Evolutionary conservation across 2,113 vertebrate genomes (phyloP).

Genomic region (Aix galericulata): DNA sequence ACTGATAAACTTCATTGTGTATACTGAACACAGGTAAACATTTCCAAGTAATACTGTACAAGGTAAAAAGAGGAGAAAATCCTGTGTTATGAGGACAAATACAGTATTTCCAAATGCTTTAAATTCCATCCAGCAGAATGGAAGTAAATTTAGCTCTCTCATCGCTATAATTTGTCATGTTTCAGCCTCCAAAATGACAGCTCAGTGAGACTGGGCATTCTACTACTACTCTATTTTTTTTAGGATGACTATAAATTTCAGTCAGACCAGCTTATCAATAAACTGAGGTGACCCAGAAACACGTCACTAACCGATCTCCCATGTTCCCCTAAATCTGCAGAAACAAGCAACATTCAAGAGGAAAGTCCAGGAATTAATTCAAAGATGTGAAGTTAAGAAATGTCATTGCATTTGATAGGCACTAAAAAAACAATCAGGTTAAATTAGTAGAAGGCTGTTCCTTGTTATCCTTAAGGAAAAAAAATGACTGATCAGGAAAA

Average conservation of each 20-base stretch:
- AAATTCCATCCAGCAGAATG: slow-evolving; percentile 22
- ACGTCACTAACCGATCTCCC: slow-evolving; percentile 25
- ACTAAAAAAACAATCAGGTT: slow-evolving; percentile 71
- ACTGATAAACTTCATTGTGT: background rate
- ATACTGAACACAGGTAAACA: background rate
- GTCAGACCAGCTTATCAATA: slow-evolving; percentile 38
- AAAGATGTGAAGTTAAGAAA: slow-evolving; percentile 70
- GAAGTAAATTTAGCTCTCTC: background rate
- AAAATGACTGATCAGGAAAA: background rate
- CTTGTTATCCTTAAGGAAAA: slow-evolving; percentile 9
- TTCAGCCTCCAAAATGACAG: background rate
- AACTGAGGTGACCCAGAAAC: slow-evolving; percentile 47
- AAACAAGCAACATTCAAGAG: slow-evolving; percentile 45
- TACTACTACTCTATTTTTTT: slow-evolving; percentile 44
- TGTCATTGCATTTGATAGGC: slow-evolving; percentile 34
- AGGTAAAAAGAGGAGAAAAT: background rate
- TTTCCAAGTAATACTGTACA: background rate
- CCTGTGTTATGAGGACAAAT: background rate
- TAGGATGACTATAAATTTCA: slow-evolving; percentile 51
- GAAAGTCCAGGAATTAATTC: slow-evolving; percentile 71
- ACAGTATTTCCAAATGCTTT: slow-evolving; percentile 33
- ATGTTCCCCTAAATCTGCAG: slow-evolving; percentile 14
- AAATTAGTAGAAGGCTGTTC: slow-evolving; percentile 25
- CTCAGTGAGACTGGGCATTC: slow-evolving; percentile 38
- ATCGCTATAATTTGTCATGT: slow-evolving; percentile 24